phyloP scores from a whole-genome alignment of 2,888 invertebrate species.

The Nycteola revayana region DNA sequence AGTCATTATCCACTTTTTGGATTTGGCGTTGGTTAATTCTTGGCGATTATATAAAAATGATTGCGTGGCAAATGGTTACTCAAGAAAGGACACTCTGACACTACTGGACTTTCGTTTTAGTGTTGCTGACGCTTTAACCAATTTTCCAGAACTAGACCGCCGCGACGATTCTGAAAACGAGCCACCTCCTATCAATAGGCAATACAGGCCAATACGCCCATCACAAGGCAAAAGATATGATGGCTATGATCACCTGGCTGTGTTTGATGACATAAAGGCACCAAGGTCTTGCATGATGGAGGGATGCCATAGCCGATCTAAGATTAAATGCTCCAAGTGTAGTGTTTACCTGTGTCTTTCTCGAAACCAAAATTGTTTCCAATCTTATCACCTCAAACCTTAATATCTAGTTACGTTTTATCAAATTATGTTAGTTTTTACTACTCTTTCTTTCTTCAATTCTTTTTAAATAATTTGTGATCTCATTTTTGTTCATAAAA shows the following conservation, averaged over 20 bases:
- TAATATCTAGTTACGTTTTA: too few species aligned
- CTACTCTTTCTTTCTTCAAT: too few species aligned
- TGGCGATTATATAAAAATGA: constrained; percentile 22
- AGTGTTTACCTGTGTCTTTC: background rate
- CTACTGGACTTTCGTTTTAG: background rate
- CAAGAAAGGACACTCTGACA: background rate
- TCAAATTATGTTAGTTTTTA: too few species aligned
- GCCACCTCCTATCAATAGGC: background rate
- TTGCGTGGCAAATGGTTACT: background rate
- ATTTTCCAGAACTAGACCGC: background rate
- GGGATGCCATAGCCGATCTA: background rate
- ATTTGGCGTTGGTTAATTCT: constrained; percentile 27
- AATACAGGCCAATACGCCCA: background rate
- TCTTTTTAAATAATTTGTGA: too few species aligned
- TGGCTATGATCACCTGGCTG: background rate
- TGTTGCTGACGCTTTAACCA: background rate
- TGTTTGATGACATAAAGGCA: background rate
- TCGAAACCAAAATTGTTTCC: background rate
- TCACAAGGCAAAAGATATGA: background rate
- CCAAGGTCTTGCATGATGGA: background rate
- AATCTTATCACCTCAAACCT: too few species aligned
- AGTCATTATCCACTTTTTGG: constrained; percentile 29
- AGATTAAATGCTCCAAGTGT: background rate
- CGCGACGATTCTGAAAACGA: background rate
- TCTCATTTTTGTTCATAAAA: too few species aligned